Evolutionary conservation across 2,888 invertebrate species (phyloP).

Genomic region (Scaptomyza cyrtandrae): DNA sequence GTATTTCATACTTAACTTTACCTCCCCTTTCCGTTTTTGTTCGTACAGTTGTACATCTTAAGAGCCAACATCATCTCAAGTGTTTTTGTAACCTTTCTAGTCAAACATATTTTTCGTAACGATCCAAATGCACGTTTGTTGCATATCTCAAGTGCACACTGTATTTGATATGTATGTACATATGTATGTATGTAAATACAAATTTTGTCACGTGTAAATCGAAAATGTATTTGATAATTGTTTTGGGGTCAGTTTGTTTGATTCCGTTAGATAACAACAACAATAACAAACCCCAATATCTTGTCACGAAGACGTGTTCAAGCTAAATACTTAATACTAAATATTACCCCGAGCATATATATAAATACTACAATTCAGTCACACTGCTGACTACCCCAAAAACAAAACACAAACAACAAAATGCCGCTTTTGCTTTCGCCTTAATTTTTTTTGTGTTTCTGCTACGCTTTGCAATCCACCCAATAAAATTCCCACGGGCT

Average conservation of each 20-base stretch:
- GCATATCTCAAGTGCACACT: not conserved
- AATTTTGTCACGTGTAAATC: slow-evolving; percentile 30
- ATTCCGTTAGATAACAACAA: slow-evolving; percentile 33
- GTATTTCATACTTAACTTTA: too few species aligned
- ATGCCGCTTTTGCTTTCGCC: slow-evolving; percentile 15
- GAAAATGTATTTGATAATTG: slow-evolving; percentile 23
- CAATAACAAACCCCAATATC: not conserved
- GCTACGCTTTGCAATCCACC: slow-evolving; percentile 42
- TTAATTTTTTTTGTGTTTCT: too few species aligned
- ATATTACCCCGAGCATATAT: not conserved
- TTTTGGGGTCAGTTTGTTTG: slow-evolving; percentile 41
- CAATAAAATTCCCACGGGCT: slow-evolving; percentile 68
- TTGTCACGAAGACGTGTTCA: not conserved
- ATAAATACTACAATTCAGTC: not conserved
- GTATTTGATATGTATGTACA: not conserved
- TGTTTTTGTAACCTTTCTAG: not conserved
- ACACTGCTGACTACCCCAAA: not conserved
- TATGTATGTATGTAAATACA: slow-evolving; percentile 10
- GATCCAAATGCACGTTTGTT: not conserved
- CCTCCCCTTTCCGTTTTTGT: too few species aligned
- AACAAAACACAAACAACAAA: slow-evolving; percentile 7
- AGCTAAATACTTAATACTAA: not conserved
- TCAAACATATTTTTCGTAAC: not conserved
- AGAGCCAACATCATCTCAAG: not conserved
- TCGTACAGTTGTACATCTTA: too few species aligned